Evolutionary conservation across 2,888 invertebrate species (phyloP).

Genomic region (Synergus laeviventris): DNA sequence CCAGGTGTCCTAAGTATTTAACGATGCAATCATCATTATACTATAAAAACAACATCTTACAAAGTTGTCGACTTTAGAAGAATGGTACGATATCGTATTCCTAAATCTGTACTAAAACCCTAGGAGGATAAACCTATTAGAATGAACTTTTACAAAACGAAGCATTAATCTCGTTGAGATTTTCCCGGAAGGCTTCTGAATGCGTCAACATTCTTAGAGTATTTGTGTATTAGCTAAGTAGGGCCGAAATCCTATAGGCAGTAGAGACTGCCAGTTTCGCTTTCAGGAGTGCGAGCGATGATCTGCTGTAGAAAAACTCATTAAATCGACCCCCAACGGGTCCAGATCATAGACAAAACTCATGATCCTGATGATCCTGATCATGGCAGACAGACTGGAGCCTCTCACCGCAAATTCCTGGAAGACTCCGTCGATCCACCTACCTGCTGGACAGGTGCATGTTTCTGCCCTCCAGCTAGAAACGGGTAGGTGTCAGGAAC

Average conservation of each 20-base stretch:
- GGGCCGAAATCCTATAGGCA: neutral
- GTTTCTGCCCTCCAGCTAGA: constrained; percentile 63
- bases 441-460: constrained; percentile 75
- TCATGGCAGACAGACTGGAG: constrained; percentile 73
- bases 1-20: constrained; percentile 4
- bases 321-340: constrained; percentile 65
- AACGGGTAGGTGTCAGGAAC: constrained; percentile 66
- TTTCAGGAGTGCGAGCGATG: constrained; percentile 44
- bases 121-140: neutral
- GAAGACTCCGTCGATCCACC: constrained; percentile 67
- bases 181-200: neutral
- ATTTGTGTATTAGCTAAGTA: neutral
- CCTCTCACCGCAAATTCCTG: constrained; percentile 68
- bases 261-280: neutral
- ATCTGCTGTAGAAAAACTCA: constrained; percentile 62
- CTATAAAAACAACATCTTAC: neutral
- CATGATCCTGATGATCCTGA: constrained; percentile 70
- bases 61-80: neutral
- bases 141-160: neutral
- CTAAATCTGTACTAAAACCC: neutral
- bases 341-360: constrained; percentile 64
- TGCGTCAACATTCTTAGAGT: neutral
- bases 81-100: too few species aligned
- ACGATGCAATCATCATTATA: neutral
- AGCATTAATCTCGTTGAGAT: neutral